Percentiles rank a stretch among this genome's conserved stretches.
Conservation (phyloP, 2,888 invertebrate genomes). For the Apoderus coryli region DNA sequence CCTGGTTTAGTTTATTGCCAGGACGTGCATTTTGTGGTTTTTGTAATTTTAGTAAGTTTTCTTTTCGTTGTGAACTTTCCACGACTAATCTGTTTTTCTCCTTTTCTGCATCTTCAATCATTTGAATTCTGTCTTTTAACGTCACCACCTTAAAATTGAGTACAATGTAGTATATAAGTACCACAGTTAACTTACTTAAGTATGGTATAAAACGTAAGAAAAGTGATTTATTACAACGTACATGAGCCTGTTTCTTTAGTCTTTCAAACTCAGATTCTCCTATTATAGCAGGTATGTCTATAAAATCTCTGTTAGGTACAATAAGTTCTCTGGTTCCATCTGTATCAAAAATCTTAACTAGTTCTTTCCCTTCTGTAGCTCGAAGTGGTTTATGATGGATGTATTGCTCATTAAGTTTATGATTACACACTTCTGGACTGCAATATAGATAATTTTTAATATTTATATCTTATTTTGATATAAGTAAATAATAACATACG, state of each 20-base stretch:
- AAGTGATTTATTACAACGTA: slow-evolving; percentile 21
- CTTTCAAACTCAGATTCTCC: slow-evolving; percentile 44
- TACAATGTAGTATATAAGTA: too few relatives aligned
- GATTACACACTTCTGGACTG: slow-evolving; percentile 25
- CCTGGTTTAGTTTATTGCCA: slow-evolving; percentile 21
- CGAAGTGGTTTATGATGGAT: slow-evolving; percentile 28
- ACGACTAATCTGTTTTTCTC: slow-evolving; percentile 35
- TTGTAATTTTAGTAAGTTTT: slow-evolving; percentile 22
- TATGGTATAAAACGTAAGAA: background rate
- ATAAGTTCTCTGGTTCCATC: slow-evolving; percentile 35
- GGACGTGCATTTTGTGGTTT: slow-evolving; percentile 21
- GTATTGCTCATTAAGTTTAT: slow-evolving; percentile 25
- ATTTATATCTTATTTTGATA: too few relatives aligned
- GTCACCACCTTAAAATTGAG: slow-evolving; percentile 27
- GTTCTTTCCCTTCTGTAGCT: slow-evolving; percentile 24
- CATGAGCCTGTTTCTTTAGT: slow-evolving; percentile 43
- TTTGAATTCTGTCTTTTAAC: slow-evolving; percentile 32
- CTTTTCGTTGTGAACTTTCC: slow-evolving; percentile 43
- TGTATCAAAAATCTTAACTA: slow-evolving; percentile 18
- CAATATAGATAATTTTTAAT: slow-evolving; percentile 9
- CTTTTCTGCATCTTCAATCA: slow-evolving; percentile 32
- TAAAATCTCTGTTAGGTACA: slow-evolving; percentile 37
- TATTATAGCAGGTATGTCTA: slow-evolving; percentile 43
- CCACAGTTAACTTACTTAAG: background rate
- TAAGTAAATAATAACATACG: too few relatives aligned